Evolutionary conservation across 2,888 invertebrate species (phyloP), one percentile per base, ranked within the genome.

Genomic region (Sesamia inferens): DNA sequence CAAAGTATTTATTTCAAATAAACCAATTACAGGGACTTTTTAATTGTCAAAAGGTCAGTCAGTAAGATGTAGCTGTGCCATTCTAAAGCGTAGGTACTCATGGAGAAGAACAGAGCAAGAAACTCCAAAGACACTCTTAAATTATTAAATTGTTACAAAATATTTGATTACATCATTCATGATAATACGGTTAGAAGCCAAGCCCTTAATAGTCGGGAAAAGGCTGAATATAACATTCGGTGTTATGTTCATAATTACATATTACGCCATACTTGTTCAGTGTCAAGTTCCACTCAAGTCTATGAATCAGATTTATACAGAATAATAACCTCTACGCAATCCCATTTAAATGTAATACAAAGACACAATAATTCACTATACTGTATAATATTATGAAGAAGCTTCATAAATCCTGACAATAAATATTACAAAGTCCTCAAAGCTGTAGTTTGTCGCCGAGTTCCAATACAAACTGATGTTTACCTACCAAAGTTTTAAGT

Each of bases 401-500:
- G 16, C 16, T 39, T 62, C 6, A 22, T 63, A 51, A 47, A 55
- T 68, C 55, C 13, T 19, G 24, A 62, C n/a, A 48, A 39, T 71
- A 51, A 48, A 39, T 71, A 51, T 48, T n/a, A 16, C 5, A 39
- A 16, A 55, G 24, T 54, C 31, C 47, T 67, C 44, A 51, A 39
- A 22, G 16, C 6, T 67, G 68, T n/a, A 55, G 51, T 68, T 51
- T 55, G n/a, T 64, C 57, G 51, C 16, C 5, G 19, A 48, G 22
- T 62, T 68, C 39, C 31, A 72, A 48, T 39, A 39, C 16, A 54
- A 59, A 58, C 48, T 57, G 48, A 13, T 66, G 58, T 57, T 61
- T 81, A 48, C n/a, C 22, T 81, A 48, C n/a, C 22, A 62, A 81
- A 63, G 66, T 54, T 66, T 54, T 10, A 24, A 54, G 19, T 44